These are phyloP conservation scores for Apamea crenata DNA, from an alignment of 2,888 invertebrate species.

Conservation along the genomic window DNA sequence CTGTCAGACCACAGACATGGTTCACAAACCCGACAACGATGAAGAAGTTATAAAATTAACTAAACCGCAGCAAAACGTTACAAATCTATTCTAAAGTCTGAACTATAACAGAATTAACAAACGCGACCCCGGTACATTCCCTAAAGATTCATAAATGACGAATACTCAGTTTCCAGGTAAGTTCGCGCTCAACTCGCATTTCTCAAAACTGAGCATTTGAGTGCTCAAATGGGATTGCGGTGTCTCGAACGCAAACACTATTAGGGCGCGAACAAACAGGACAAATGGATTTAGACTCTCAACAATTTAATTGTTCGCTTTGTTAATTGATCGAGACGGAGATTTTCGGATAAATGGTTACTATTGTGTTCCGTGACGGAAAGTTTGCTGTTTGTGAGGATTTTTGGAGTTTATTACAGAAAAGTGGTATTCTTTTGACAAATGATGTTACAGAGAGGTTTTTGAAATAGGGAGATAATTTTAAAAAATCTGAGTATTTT, in stretches of 20 bases:
- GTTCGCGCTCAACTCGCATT: conserved; percentile 46
- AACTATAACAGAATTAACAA: conserved; percentile 50
- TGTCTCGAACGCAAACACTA: conserved; percentile 67
- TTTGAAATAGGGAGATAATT: neutral
- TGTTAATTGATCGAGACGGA: conserved; percentile 64
- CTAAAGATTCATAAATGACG: conserved; percentile 56
- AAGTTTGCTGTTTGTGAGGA: neutral
- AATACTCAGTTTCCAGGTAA: conserved; percentile 45
- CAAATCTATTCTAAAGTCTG: conserved; percentile 47
- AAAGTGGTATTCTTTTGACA: neutral
- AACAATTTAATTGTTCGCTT: conserved; percentile 63
- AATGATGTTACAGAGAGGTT: neutral
- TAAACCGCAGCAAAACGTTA: conserved; percentile 40
- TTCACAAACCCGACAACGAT: neutral
- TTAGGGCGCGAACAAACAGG: conserved; percentile 62
- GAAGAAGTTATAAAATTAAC: conserved; percentile 32
- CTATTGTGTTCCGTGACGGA: conserved; percentile 24
- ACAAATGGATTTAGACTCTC: conserved; percentile 72
- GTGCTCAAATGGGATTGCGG: conserved; percentile 75
- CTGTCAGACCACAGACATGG: conserved; percentile 8
- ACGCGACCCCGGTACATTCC: conserved; percentile 46
- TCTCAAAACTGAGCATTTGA: conserved; percentile 68
- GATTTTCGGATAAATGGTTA: conserved; percentile 44
- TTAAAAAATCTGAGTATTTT: neutral
- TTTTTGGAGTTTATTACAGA: neutral